Percentiles rank a stretch among this genome's conserved stretches.
Conservation (phyloP, 2,888 invertebrate species). For the Cyclophora albipunctata region DNA sequence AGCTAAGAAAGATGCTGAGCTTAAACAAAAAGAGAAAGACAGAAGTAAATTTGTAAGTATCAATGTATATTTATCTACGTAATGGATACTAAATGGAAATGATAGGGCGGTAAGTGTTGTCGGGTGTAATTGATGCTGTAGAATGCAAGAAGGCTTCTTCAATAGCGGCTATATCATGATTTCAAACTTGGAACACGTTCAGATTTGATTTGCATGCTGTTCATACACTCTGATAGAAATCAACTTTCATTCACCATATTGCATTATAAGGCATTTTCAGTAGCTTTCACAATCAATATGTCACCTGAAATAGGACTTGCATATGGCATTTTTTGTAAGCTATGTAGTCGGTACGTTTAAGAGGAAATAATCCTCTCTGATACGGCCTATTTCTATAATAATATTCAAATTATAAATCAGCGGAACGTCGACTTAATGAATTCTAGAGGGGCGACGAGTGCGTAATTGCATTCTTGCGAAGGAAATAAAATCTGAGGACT, state of each 20-base stretch:
- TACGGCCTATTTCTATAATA: constrained; percentile 2
- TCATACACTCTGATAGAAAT: constrained; percentile 19
- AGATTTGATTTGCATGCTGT: constrained; percentile 31
- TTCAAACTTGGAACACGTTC: constrained; percentile 10
- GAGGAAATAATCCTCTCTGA: no score
- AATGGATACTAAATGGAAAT: constrained; percentile 55
- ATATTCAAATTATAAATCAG: background rate
- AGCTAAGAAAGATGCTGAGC: constrained; percentile 76
- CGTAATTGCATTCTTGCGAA: no score
- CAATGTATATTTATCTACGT: constrained; percentile 66
- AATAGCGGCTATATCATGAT: constrained; percentile 41
- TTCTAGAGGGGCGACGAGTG: no score
- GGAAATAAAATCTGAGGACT: no score
- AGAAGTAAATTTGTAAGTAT: constrained; percentile 76
- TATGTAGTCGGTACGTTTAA: no score
- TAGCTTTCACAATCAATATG: constrained; percentile 9
- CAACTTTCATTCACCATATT: constrained; percentile 20
- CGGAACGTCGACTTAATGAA: no score
- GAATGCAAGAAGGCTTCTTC: constrained; percentile 58
- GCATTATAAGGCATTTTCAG: constrained; percentile 7
- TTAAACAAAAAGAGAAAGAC: constrained; percentile 74
- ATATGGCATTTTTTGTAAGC: no score
- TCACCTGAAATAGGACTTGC: background rate
- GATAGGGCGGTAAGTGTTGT: constrained; percentile 72
- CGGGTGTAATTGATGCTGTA: constrained; percentile 50